Evolutionary conservation across 92 coral and sea anemone species (phyloP), one percentile per base, ranked within the genome.

Genomic region (Porites lobata): DNA sequence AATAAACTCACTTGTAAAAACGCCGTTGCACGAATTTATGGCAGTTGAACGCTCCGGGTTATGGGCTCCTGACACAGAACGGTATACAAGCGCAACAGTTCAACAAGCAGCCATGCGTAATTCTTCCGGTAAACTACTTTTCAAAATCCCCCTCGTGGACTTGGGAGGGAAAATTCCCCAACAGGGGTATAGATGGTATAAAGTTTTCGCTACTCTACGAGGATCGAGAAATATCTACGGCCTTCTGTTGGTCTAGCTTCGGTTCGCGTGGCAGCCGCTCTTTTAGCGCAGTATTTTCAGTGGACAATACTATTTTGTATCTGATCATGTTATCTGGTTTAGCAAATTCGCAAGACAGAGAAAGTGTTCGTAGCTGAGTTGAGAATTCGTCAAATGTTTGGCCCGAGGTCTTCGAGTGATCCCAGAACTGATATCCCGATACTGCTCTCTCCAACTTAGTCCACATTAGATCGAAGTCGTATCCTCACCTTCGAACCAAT

Each of bases 301-400:
- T 68, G 17, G 81, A 84, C 20, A 84, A 84, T 12, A 84, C 32
- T 67, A 74, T 84, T 51, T 61, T 84, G 65, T 84, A 81, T 75
- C 88, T 62, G 65, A 84, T 84, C 88, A 74, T 57, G 58, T 61
- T 84, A 58, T 84, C 81, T 26, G 72, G 10, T 43, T 84, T 81
- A 11, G 61, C 19, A 22, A 84, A 75, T 18, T 63, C 88, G 53
- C 75, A 47, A 9, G 50, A 62, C 64, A 24, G 32, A 52, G 81
- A 72, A 6, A 53, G 81, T 8, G 59, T 38, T 43, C 65, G 68
- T 21, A 84, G 57, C 61, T 20, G 71, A 1, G 88, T 74, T 20
- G 75, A 18, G 65, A 70, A 83, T 10, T 72, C 87, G 24, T 83
- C 87, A 22, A 83, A 83, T 8, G 87, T 65, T 57, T 72, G 80